Conservation (phyloP, 2,888 invertebrate genomes). For the Panopea generosa region DNA sequence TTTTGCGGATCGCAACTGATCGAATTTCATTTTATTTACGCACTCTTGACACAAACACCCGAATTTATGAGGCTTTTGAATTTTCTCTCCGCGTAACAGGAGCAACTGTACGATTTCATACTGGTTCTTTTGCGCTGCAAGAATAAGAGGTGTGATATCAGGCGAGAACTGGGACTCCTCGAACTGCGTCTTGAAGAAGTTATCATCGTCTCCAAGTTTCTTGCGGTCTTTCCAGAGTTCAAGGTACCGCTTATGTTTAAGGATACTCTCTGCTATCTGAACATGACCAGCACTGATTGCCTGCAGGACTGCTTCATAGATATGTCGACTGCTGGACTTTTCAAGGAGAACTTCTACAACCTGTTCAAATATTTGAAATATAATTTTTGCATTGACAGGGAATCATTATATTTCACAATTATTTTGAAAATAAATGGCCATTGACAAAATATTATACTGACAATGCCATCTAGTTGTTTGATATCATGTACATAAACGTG, state of each 20-base stretch:
- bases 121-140: constrained; percentile 83
- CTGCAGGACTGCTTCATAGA: constrained; percentile 82
- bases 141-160: constrained; percentile 82
- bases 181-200: constrained; percentile 76
- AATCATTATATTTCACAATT: too few relatives aligned
- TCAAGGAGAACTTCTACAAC: constrained; percentile 82
- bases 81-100: constrained; percentile 80
- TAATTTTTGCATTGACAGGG: too few relatives aligned
- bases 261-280: constrained; percentile 83
- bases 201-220: constrained; percentile 76
- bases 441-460: too few relatives aligned
- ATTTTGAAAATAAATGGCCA: too few relatives aligned
- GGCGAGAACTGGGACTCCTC: constrained; percentile 83
- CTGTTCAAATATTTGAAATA: constrained; percentile 65
- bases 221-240: constrained; percentile 77
- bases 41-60: constrained; percentile 82
- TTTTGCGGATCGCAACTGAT: constrained; percentile 83
- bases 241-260: constrained; percentile 82
- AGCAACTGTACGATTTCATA: constrained; percentile 82
- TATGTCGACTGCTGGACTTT: constrained; percentile 79
- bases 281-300: constrained; percentile 84
- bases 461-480: too few relatives aligned
- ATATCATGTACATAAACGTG: too few relatives aligned
- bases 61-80: constrained; percentile 83
- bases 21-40: constrained; percentile 79